Percentiles rank a stretch among this genome's conserved stretches.
Evolutionary conservation across 1,140 invertebrate genomes (phyloP).

Genomic region (Adelges cooleyi): DNA sequence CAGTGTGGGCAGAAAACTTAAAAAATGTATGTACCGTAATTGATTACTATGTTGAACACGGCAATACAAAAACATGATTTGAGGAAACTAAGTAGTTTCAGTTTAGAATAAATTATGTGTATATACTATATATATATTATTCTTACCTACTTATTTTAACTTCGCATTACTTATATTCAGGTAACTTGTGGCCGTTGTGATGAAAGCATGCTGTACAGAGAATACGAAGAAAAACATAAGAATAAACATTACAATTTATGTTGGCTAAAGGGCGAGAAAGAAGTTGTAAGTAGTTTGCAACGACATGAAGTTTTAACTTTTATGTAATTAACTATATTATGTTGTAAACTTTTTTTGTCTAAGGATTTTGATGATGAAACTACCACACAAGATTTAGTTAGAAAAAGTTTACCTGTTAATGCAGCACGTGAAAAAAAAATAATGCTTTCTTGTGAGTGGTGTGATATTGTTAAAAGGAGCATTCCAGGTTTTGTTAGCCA

Average conservation of each 20-base stretch:
- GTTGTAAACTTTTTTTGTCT: not conserved
- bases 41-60: too few relatives aligned
- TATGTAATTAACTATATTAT: not conserved
- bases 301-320: too few relatives aligned
- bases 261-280: slow-evolving; percentile 25
- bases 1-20: too few relatives aligned
- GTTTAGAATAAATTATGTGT: too few relatives aligned
- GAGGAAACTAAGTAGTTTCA: too few relatives aligned
- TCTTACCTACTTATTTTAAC: too few relatives aligned
- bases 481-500: slow-evolving; percentile 51
- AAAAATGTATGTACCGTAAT: too few relatives aligned
- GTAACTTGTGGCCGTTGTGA: slow-evolving; percentile 29
- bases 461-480: slow-evolving; percentile 44
- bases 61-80: too few relatives aligned
- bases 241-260: slow-evolving; percentile 26
- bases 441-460: slow-evolving; percentile 45
- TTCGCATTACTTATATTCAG: slow-evolving; percentile 12
- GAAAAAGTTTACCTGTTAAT: not conserved
- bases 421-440: not conserved
- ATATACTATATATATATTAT: too few relatives aligned
- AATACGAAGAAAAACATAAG: slow-evolving; percentile 24
- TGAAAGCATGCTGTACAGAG: slow-evolving; percentile 8
- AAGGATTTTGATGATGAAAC: slow-evolving; percentile 13
- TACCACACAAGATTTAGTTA: not conserved
- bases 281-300: slow-evolving; percentile 31